phyloP scores from a whole-genome alignment of 2,888 invertebrate genomes.

The Nudaria mundana region DNA sequence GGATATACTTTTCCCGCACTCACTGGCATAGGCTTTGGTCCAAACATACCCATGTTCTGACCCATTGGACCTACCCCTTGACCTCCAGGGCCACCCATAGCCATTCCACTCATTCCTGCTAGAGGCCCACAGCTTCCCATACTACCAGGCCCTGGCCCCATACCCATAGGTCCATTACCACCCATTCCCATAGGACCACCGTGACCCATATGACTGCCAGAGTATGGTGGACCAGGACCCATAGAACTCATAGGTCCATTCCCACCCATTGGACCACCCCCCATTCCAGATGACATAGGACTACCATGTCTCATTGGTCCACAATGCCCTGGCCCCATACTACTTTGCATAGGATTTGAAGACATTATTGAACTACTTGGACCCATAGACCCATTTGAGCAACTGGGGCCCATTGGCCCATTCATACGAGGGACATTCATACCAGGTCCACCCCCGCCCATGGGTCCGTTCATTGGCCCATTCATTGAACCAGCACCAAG shows the following conservation, averaged over 20 bases:
- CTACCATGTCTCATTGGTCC: constrained; percentile 79
- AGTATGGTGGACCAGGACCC: constrained; percentile 74
- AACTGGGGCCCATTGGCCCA: constrained; percentile 78
- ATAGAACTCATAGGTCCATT: constrained; percentile 75
- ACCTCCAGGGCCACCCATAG: constrained; percentile 76
- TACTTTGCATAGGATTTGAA: constrained; percentile 74
- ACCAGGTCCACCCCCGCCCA: constrained; percentile 82
- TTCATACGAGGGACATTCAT: constrained; percentile 80
- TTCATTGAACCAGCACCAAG: constrained; percentile 81
- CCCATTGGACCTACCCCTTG: constrained; percentile 82
- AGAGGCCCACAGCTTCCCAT: constrained; percentile 77
- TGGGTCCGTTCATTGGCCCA: constrained; percentile 79
- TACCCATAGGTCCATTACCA: constrained; percentile 70
- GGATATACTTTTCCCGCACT: constrained; percentile 97
- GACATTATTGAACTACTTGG: constrained; percentile 80
- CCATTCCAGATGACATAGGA: constrained; percentile 80
- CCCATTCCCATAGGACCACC: constrained; percentile 79
- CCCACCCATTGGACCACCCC: constrained; percentile 80
- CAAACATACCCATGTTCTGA: constrained; percentile 83
- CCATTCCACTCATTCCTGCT: constrained; percentile 78
- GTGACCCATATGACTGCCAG: constrained; percentile 75
- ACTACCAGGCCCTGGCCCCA: constrained; percentile 73
- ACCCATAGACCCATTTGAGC: constrained; percentile 81
- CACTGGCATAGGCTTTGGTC: constrained; percentile 94
- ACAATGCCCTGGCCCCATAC: constrained; percentile 77